These are phyloP conservation scores for Psittacara wagleri DNA, from an alignment of 2,113 vertebrate genomes.

Conservation along the genomic window DNA sequence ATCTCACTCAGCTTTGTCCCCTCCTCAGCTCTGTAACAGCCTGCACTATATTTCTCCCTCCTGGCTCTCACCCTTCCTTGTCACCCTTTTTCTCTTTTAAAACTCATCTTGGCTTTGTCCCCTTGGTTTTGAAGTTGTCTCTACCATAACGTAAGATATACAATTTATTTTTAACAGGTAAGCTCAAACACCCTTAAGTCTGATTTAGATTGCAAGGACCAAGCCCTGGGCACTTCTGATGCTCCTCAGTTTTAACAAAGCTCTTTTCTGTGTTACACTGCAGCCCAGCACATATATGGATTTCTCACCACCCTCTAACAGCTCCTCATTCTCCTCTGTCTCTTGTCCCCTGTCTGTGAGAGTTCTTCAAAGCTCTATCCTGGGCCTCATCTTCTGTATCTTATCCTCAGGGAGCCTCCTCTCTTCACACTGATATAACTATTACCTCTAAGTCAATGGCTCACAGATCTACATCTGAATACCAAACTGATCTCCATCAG, in stretches of 20 bases:
- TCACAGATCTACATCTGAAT: slow-evolving; percentile 53
- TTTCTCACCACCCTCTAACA: neutral
- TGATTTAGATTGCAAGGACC: neutral
- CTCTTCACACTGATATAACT: slow-evolving; percentile 24
- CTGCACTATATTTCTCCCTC: neutral
- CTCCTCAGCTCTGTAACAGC: neutral
- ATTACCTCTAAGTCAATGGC: slow-evolving; percentile 34
- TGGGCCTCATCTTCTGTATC: slow-evolving; percentile 21
- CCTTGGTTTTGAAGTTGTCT: neutral
- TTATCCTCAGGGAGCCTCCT: slow-evolving; percentile 35
- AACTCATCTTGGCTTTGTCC: neutral
- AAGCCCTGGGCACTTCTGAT: neutral
- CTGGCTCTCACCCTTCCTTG: neutral
- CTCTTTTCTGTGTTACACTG: neutral
- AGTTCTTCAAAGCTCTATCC: slow-evolving; percentile 42
- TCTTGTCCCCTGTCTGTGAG: neutral
- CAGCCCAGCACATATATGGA: neutral
- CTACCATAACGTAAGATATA: neutral
- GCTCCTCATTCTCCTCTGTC: neutral
- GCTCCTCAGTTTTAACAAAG: neutral
- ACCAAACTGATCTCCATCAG: neutral
- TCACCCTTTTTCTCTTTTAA: neutral
- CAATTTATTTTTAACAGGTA: neutral
- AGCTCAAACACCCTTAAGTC: neutral
- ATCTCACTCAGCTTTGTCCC: neutral